A percentile compares a stretch with the other conserved stretches of the same genome.
Conservation (phyloP, 2,888 invertebrate species). For the Sinodicranocentrus sp. region DNA sequence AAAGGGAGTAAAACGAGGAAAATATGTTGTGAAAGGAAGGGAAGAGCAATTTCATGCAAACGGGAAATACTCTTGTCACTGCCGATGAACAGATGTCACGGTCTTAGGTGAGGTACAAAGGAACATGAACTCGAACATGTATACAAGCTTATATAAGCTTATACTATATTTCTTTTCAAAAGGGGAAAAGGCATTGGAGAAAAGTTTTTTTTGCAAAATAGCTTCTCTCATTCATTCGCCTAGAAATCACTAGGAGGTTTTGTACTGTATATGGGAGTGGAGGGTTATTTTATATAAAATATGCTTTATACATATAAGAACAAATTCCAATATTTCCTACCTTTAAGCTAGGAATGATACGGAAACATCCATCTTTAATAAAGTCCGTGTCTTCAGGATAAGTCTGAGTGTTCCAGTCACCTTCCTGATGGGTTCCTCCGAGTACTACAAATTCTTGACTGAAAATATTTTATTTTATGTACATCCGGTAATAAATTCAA, state of each 20-base stretch:
- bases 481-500: no score
- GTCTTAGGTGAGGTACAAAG: no score
- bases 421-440: slow-evolving; percentile 87
- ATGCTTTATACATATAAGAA: not conserved
- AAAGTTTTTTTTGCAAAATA: no score
- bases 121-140: no score
- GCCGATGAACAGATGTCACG: not conserved
- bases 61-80: not conserved
- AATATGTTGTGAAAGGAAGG: not conserved
- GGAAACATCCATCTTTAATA: slow-evolving; percentile 83
- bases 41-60: no score
- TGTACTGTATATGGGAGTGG: no score
- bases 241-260: no score
- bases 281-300: not conserved
- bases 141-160: no score
- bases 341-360: slow-evolving; percentile 83
- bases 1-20: not conserved
- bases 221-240: no score
- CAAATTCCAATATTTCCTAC: slow-evolving; percentile 76
- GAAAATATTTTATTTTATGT: no score
- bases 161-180: no score
- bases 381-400: slow-evolving; percentile 81
- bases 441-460: slow-evolving; percentile 84
- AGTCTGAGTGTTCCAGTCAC: slow-evolving; percentile 82
- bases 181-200: no score